These are phyloP conservation scores for Gasterosteus aculeatus DNA, from an alignment of 2,113 vertebrate species.

Conservation along the genomic window DNA sequence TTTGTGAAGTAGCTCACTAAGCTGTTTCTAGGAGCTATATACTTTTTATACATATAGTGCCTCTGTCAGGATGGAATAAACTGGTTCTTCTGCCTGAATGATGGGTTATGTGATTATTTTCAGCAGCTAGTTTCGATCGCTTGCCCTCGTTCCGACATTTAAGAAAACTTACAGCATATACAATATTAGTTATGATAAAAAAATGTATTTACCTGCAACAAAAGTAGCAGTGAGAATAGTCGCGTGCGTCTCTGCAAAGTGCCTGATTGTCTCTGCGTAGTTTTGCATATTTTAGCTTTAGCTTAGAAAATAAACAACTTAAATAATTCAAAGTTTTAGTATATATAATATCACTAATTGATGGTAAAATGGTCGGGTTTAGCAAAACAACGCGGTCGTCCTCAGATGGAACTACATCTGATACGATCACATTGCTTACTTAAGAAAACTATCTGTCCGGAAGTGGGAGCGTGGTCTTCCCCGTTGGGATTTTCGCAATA, in stretches of 20 bases:
- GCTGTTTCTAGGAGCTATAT: neutral
- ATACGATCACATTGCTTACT: neutral
- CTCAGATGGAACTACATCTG: neutral
- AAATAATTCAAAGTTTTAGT: neutral
- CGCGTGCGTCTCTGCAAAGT: conserved; percentile 53
- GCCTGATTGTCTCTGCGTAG: conserved; percentile 41
- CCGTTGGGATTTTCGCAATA: conserved; percentile 44
- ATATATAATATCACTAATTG: neutral
- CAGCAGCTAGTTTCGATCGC: neutral
- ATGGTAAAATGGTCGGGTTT: neutral
- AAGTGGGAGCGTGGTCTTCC: neutral
- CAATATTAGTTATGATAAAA: neutral
- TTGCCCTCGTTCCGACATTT: neutral
- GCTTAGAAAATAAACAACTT: neutral
- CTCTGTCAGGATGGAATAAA: neutral
- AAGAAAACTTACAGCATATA: neutral
- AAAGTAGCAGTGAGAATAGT: conserved; percentile 38
- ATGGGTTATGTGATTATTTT: neutral
- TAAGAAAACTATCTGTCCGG: neutral
- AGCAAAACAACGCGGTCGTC: accelerated
- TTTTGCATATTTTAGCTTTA: conserved; percentile 52
- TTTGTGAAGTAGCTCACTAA: neutral
- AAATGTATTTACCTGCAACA: conserved; percentile 61
- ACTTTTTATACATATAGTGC: neutral
- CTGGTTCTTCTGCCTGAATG: neutral